phyloP scores from a whole-genome alignment of 2,797 vertebrate species.

The Neomorphus geoffroyi region DNA sequence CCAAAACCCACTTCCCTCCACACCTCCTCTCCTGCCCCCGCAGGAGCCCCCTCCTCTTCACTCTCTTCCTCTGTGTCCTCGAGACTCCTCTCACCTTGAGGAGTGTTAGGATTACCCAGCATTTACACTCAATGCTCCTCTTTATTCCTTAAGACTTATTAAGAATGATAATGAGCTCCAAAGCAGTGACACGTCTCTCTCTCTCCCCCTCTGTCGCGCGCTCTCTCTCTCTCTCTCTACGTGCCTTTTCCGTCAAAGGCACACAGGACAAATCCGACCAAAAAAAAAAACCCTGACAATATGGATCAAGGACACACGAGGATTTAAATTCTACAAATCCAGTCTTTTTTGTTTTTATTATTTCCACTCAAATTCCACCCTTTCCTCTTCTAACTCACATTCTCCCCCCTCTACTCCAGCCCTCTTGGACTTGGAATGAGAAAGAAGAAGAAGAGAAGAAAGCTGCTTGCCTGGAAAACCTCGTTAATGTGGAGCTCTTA shows the following conservation, averaged over 20 bases:
- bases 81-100: constrained; percentile 98
- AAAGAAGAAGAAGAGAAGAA: constrained; percentile 73
- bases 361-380: constrained; percentile 60
- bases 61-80: constrained; percentile 83
- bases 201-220: constrained; percentile 81
- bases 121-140: constrained; percentile 96
- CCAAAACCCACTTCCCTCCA: background rate
- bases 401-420: constrained; percentile 34
- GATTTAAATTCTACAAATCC: constrained; percentile 75
- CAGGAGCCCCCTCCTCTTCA: constrained; percentile 51
- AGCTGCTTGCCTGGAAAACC: constrained; percentile 92
- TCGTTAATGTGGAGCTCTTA: constrained; percentile 92
- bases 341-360: constrained; percentile 75
- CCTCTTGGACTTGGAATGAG: constrained; percentile 62
- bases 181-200: constrained; percentile 89
- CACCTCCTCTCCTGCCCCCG: background rate
- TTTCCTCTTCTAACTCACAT: constrained; percentile 6
- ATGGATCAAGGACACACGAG: constrained; percentile 77
- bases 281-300: constrained; percentile 77
- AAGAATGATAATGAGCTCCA: constrained; percentile 99
- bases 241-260: constrained; percentile 86
- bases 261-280: constrained; percentile 91
- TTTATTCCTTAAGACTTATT: constrained; percentile 99
- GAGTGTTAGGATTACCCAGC: constrained; percentile 98
- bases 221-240: constrained; percentile 78